Evolutionary conservation across 2,888 invertebrate species (phyloP), one percentile per base, ranked within the genome.

Genomic region (Cepaea hortensis): DNA sequence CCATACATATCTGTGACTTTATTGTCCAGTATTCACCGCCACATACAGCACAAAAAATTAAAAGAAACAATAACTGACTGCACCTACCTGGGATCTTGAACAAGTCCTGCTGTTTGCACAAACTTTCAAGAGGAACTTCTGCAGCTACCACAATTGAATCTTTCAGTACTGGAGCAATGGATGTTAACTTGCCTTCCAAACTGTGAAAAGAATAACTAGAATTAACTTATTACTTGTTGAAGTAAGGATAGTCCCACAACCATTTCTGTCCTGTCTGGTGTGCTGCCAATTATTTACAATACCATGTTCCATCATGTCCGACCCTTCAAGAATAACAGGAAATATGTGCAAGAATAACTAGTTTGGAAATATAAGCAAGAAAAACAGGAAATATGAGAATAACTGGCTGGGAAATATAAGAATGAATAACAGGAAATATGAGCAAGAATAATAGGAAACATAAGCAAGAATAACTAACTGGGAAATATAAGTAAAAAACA

Each of bases 51-150:
- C 1, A 35, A 35, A 35, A 35, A 35, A 35, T 35, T 35, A 35
- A 35, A 35, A 35, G 35, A 35, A 35, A 35, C 35, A 35, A 35
- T 35, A 35, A 35, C 35, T 35, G 35, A 35, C 35, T 35, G 35
- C 35, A 35, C 87, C 84, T 89, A 92, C 92, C 92, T 89, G 93
- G 92, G 13, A 91, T 81, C 3, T 87, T 80, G 84, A 92, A 92
- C 70, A 90, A 88, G 81, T 93, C 91, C 70, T 90, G 89, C 18
- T 91, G 87, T 81, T 90, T 91, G 88, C 92, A 92, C 68, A 93
- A 88, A 11, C 89, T 89, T 72, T 93, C 93, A 48, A 93, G 89
- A 20, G 93, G 93, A 13, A 93, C 86, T 84, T 93, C 93, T 46
- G 91, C 90, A 35, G 93, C 91, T 88, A 90, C 91, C 7, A 93